phyloP scores from a whole-genome alignment of 2,888 invertebrate species.

The Hesperia comma region DNA sequence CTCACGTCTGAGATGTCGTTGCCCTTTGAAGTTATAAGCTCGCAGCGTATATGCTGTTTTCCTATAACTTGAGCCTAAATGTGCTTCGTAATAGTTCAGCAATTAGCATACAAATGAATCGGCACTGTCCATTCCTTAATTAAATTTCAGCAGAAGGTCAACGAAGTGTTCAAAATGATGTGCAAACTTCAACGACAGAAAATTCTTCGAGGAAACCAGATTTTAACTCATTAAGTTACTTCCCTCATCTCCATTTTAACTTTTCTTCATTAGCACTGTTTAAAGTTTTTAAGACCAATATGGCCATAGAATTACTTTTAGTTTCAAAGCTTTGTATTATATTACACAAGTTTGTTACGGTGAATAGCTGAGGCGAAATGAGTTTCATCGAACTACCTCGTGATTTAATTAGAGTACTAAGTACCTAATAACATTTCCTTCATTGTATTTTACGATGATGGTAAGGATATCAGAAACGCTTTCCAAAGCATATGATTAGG shows the following conservation, averaged over 20 bases:
- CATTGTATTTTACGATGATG: too few species aligned
- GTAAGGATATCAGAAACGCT: too few species aligned
- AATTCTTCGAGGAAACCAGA: constrained; percentile 1
- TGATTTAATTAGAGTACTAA: neutral
- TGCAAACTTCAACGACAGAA: constrained; percentile 8
- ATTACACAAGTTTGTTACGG: neutral
- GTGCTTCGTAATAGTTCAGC: too few species aligned
- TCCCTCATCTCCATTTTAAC: neutral
- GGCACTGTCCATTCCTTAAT: neutral
- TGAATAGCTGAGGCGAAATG: neutral
- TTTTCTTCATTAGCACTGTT: constrained; percentile 20
- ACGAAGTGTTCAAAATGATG: constrained; percentile 2
- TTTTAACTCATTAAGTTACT: constrained; percentile 21
- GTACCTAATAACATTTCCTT: neutral
- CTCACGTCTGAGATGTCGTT: constrained; percentile 23
- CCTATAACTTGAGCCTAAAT: too few species aligned
- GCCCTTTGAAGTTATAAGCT: neutral
- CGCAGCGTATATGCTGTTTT: neutral
- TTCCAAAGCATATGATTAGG: too few species aligned
- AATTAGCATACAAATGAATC: too few species aligned
- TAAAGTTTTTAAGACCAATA: constrained; percentile 7
- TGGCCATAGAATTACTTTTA: constrained; percentile 10
- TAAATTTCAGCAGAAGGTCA: neutral
- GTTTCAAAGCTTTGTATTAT: constrained; percentile 4
- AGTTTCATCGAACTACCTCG: neutral